Evolutionary conservation across 2,113 vertebrate genomes (phyloP), one percentile per base, ranked within the genome.

Genomic region (Sinocyclocheilus grahami): DNA sequence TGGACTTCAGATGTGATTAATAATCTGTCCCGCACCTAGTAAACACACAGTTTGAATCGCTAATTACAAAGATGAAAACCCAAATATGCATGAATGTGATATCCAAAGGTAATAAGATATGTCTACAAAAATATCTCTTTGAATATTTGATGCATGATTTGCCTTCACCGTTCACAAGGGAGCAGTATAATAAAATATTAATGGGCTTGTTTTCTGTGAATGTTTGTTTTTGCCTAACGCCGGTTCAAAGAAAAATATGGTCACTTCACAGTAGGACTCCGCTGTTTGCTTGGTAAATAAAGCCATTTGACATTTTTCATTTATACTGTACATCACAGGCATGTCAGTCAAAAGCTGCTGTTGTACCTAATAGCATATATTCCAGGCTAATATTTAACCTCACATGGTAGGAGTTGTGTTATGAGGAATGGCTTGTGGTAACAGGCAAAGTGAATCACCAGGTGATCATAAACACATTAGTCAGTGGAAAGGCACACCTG

Each of bases 1-100:
- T 90, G 92, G 89, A 90, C 91, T 91, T 93, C 87, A 86, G 80
- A 63, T 22, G 90, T 93, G 93, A 94, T 94, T 93, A 93, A 94
- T 93, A 93, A 92, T 90, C 89, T 63, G 89, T 87, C 88, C 86
- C 13, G 72, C 51, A 85, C 86, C 89, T 92, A 85, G 85, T 85
- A 93, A 93, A 58, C 48, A 42, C 42, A 89, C 78, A 62, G 27
- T 48, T 46, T 11, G 88, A 82, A 90, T 88, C 86, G 83, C 92
- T 90, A 89, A 86, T 82, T 67, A 90, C 82, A 88, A 88, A 90
- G 89, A 84, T 85, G 82, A 39, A 60, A 86, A 83, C 87, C 88
- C 87, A 86, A 88, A 88, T 22, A 86, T 58, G 78, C 86, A 71
- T 87, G 81, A 83, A 83, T 67, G 83, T 87, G 77, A 62, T 42